A percentile compares a stretch with the other conserved stretches of the same genome.
Conservation (phyloP, 2,888 invertebrate genomes). For the Metalampra italica region DNA sequence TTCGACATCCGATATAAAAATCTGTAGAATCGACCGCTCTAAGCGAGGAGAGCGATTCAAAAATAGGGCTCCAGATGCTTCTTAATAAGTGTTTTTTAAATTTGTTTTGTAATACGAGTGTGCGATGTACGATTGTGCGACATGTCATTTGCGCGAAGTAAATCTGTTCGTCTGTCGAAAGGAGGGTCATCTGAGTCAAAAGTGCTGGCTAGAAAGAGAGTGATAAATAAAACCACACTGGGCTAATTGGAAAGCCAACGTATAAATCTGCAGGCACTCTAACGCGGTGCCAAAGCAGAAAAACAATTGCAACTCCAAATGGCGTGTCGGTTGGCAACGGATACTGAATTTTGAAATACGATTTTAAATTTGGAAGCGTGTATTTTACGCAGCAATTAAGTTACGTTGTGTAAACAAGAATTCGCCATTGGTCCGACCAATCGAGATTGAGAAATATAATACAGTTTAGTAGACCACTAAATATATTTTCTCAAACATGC, state of each 20-base stretch:
- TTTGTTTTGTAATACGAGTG: too few species aligned
- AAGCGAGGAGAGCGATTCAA: too few species aligned
- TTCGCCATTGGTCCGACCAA: too few species aligned
- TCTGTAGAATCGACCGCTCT: too few species aligned
- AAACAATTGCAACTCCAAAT: conserved; percentile 47
- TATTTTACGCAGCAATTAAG: not conserved
- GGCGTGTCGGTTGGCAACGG: conserved; percentile 19
- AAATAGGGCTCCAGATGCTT: too few species aligned
- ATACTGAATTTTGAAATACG: conserved; percentile 23
- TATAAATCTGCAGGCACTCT: conserved; percentile 66
- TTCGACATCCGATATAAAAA: too few species aligned
- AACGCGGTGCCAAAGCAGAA: conserved; percentile 42
- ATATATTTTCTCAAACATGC: too few species aligned
- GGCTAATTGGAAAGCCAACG: conserved; percentile 70
- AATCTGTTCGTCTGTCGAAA: not conserved
- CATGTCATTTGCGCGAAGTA: too few species aligned
- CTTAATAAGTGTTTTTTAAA: too few species aligned
- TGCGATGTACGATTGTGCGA: too few species aligned
- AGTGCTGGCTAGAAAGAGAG: conserved; percentile 60
- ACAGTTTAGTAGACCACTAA: too few species aligned
- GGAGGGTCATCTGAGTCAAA: conserved; percentile 30
- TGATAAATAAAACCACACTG: conserved; percentile 67
- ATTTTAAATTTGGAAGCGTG: conserved; percentile 14
- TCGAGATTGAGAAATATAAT: too few species aligned
- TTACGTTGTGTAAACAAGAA: not conserved